Base-by-base conservation (phyloP, 2,797 vertebrate genomes). In the Pseudochromis fuscus region DNA sequence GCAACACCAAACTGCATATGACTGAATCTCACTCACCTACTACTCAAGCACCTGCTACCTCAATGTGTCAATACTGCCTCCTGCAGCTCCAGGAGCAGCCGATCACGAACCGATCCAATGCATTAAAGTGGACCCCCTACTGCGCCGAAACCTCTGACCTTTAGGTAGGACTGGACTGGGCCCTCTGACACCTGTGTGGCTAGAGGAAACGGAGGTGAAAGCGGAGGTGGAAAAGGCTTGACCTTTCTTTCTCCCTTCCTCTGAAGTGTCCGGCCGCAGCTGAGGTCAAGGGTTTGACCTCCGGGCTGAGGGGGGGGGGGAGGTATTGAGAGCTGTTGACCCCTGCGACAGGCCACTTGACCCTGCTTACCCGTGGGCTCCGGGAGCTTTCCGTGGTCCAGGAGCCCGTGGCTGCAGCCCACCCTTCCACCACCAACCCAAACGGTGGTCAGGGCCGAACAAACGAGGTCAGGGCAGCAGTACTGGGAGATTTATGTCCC, bases 301-400 rank as follows among this genome's bases (percentile, higher is more conserved):
- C 30, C 53, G 71, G 69, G 68, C 81, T 60, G 63, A 46, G 78
- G 72, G 77, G 74, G 77, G 83, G 83, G 78, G 72, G 77, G 74
- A 76, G 83, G 83, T 90, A 89, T 88, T 90, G 84, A 85, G 63
- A 87, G 79, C 64, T 56, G 67, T 76, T 89, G 90, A 91, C 91
- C 89, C 80, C 74, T 79, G 88, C 83, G 92, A 93, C 92, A 88
- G 86, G 77, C 87, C 91, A 93, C 94, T 94, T 94, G 93, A 95
- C 93, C 93, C 84, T 53, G 83, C 86, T 92, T 89, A 90, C 84
- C 77, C 84, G 35, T 67, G 78, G 73, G 78, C 78, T 70, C 27
- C 2, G 58, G 66, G 59, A 89, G 77, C 77, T 82, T 80, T 83
- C 71, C 81, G 28, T 72, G 55, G 77, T 82, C 77, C 72, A 65